Evolutionary conservation across 2,888 invertebrate species (phyloP), one percentile per base, ranked within the genome.

Genomic region (Idaea biselata): DNA sequence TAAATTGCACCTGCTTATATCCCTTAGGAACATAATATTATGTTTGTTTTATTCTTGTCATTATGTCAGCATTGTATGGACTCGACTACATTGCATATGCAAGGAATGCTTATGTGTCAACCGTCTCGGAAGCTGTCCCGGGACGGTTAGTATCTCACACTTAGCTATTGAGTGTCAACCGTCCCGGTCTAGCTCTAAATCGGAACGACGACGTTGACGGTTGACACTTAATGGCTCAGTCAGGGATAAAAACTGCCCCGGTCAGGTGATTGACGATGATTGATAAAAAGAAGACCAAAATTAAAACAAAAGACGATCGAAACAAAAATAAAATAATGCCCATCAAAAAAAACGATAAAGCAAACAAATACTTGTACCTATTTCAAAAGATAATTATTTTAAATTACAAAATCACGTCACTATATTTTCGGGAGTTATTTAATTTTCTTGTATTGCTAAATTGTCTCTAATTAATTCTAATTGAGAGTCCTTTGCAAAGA

Each of bases 401-500:
- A 6, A 44, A 44, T 44, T 44, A 44, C 0, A 14, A 88, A 90
- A 91, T 90, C 89, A 85, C 87, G 82, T 56, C 17, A 56, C 1
- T 84, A 89, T 82, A 86, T 85, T 85, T 81, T 86, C 82, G 81
- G 90, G 86, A 82, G 83, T 76, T 83, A 86, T 81, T 86, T 87
- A 83, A 88, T 87, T 86, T 85, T 84, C 82, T 80, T 84, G 82
- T 86, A 83, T 90, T 86, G 89, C 90, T 90, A 89, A 91, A 91
- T 91, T 91, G 89, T 90, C 89, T 89, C 87, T 91, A 91, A 92
- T 92, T 90, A 89, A 89, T 89, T 87, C 82, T 89, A 91, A 91
- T 92, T 91, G 86, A 90, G 89, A 77, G 89, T 86, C 84, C 84
- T 89, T 88, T 79, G 87, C 87, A 75, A 83, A 82, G 79, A 84